Base-by-base conservation (phyloP, 2,113 vertebrate genomes). In the Colius striatus region DNA sequence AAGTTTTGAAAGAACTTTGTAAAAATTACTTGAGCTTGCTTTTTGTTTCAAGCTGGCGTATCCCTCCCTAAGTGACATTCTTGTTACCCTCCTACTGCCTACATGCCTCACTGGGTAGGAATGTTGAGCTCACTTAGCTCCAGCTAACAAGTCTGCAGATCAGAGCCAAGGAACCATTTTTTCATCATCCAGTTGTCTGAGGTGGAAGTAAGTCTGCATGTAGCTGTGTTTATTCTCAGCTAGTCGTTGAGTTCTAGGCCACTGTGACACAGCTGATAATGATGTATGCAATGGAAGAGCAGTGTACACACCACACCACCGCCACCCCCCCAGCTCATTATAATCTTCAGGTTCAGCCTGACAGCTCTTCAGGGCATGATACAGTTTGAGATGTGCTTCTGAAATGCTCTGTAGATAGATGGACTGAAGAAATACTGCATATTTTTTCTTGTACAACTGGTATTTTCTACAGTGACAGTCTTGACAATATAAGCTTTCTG, bases 151-250 rank as follows among this genome's bases (percentile, higher is more conserved):
- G 6, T 7, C 11, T 51, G 54, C 12, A n/a, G 30, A 58, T 16
- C 53, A 43, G 16, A 74, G 41, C 16, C n/a, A 30, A 29, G 53
- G 36, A 36, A 7, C 6, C 0, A 0, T 5, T 53, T 34, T 32
- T 19, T 51, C 13, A 17, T 66, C 6, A 3, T 20, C 16, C 45
- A 10, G 27, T 32, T 81, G 43, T 79, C 60, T 8, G 23, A 19
- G 47, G 6, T 50, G 30, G 48, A 50, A 38, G 11, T 7, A n/a
- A 43, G 18, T 5, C 9, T 55, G 30, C 54, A 30, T 6, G 14
- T 10, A 9, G 70, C 29, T 34, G 34, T 16, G 26, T 54, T 58
- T 87, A 23, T 27, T 71, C 47, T 57, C 80, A 66, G 30, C 45
- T n/a, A n/a, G 2, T n/a, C 51, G 14, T 38, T 72, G 15, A 13